These are phyloP conservation scores for Ochropleura leucogaster DNA, from an alignment of 2,888 invertebrate genomes.

Conservation along the genomic window DNA sequence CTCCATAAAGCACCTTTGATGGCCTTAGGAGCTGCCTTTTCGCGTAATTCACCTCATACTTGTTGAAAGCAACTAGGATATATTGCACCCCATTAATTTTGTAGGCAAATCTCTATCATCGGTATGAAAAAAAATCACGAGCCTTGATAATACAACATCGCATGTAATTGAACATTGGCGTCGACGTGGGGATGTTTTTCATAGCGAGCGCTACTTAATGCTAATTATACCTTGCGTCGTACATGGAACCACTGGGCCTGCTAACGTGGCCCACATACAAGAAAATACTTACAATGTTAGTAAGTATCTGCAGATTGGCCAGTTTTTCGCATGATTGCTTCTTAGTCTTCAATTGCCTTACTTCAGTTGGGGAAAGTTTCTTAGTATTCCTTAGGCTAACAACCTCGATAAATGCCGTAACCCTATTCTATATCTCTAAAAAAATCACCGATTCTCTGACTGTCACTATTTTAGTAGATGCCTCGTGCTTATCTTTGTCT, in stretches of 20 bases:
- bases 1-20: no score
- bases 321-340: constrained; percentile 49
- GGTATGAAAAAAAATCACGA: constrained; percentile 28
- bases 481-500: not conserved
- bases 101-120: constrained; percentile 1
- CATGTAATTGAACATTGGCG: constrained; percentile 58
- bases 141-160: constrained; percentile 55
- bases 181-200: constrained; percentile 63
- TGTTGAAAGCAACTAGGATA: constrained; percentile 3
- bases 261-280: constrained; percentile 57
- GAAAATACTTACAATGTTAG: constrained; percentile 50
- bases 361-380: constrained; percentile 15
- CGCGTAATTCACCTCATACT: not conserved
- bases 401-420: not conserved
- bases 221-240: constrained; percentile 44
- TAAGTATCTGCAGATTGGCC: constrained; percentile 38
- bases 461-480: not conserved
- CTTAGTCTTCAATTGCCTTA: constrained; percentile 20
- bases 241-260: constrained; percentile 37
- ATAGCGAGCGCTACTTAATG: constrained; percentile 40
- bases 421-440: not conserved
- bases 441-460: not conserved
- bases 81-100: not conserved
- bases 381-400: not conserved
- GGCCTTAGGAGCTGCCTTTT: not conserved